Evolutionary conservation across 2,113 vertebrate species (phyloP), one percentile per base, ranked within the genome.

Genomic region (Rhinoderma darwinii): DNA sequence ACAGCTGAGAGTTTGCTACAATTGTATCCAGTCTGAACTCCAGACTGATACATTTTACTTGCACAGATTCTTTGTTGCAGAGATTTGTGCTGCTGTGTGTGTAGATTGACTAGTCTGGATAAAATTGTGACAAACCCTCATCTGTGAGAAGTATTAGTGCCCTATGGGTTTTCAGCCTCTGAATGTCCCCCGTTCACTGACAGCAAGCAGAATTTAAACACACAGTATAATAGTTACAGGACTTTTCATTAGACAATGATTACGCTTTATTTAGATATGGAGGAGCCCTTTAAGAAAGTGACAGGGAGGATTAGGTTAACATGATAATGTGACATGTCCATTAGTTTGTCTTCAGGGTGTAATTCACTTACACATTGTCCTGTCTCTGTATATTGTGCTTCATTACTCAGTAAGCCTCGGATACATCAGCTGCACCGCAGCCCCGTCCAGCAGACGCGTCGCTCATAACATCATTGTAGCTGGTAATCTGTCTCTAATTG

Each of bases 321-420:
- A 68, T 68, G 84, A 66, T 86, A 86, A 86, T 79, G 41, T 68
- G 84, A 78, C 74, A 66, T 51, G 75, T 78, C 43, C 84, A 75
- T 84, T 84, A 59, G 50, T 18, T 20, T 75, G 50, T 39, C 56
- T 74, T 75, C 25, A 73, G 20, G n/a, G 14, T 18, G 9, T 73
- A 84, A 56, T 56, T 39, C 51, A 30, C 72, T 75, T 84, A 84
- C n/a, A 39, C 63, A 9, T 72, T 30, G 56, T 77, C 41, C 61
- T 39, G 22, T 22, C 10, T 70, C 22, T 37, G 14, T 50, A 37
- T 50, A 41, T 43, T 41, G 18, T 10, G 78, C 56, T 39, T 44
- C 43, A 27, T 76, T 18, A 59, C 41, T 39, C 77, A 61, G 35
- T n/a, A 51, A 15, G 32, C 30, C 51, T n/a, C 5, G 30, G 18